These are phyloP conservation scores for Scytalopus superciliaris DNA, from an alignment of 2,113 vertebrate species.

Conservation along the genomic window DNA sequence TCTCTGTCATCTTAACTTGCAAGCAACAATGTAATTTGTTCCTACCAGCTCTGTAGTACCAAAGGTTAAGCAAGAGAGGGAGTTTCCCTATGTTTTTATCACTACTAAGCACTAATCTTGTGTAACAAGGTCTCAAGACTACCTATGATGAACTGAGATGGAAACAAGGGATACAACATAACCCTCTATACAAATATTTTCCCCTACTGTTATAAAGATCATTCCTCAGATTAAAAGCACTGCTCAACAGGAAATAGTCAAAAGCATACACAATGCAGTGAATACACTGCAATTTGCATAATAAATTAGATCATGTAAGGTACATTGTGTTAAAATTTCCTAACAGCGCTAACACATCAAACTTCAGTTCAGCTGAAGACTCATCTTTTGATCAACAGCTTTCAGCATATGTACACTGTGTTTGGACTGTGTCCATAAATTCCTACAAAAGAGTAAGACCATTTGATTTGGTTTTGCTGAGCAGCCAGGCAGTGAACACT, in stretches of 20 bases:
- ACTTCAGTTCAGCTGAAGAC: neutral
- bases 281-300: neutral
- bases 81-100: neutral
- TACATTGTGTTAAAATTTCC: fast-evolving
- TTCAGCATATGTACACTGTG: neutral
- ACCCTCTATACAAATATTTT: neutral
- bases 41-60: neutral
- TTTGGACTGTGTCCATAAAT: neutral
- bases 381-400: neutral
- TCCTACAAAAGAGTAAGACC: neutral
- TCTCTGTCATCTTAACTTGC: neutral
- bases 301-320: neutral
- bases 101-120: neutral
- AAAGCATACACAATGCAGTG: neutral
- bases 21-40: neutral
- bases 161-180: neutral
- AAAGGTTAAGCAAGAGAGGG: neutral
- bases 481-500: neutral
- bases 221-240: neutral
- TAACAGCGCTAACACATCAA: neutral
- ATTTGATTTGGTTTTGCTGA: neutral
- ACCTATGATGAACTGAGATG: neutral
- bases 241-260: neutral
- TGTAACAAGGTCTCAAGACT: neutral
- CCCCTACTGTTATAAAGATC: neutral